Conservation (phyloP, 1,140 invertebrate genomes). For the Drosophila erecta region DNA sequence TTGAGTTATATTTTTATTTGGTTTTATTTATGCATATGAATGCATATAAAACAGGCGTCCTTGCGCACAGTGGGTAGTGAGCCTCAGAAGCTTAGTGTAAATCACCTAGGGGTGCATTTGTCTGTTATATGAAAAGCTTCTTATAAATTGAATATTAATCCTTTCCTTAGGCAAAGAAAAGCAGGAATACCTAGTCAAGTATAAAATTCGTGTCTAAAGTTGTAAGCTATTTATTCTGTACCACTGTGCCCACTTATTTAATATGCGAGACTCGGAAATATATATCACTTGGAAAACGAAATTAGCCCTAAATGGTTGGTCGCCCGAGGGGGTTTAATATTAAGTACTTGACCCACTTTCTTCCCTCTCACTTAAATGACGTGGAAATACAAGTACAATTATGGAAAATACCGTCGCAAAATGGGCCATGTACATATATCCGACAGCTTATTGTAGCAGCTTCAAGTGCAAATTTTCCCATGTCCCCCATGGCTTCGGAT, state of each 20-base stretch:
- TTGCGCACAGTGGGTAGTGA: conserved; percentile 12
- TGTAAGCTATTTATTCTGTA: too few relatives aligned
- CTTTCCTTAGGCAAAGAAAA: too few relatives aligned
- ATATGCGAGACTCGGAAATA: conserved; percentile 60
- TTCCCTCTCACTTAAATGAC: conserved; percentile 14
- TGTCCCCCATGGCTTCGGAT: conserved; percentile 51
- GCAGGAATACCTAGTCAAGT: too few relatives aligned
- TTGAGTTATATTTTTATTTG: conserved; percentile 70
- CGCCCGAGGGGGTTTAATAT: conserved; percentile 56
- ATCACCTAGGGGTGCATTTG: too few relatives aligned
- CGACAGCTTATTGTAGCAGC: conserved; percentile 11
- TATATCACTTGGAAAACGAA: conserved; percentile 69
- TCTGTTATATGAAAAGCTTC: too few relatives aligned
- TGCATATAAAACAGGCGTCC: conserved; percentile 46
- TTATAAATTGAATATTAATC: too few relatives aligned
- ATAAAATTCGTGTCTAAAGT: too few relatives aligned
- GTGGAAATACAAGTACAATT: conserved; percentile 20
- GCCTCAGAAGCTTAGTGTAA: too few relatives aligned
- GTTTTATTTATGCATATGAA: conserved; percentile 73
- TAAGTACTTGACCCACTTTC: conserved; percentile 60
- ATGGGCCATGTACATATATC: conserved; percentile 12
- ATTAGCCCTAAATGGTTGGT: conserved; percentile 72
- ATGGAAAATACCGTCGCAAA: conserved; percentile 9
- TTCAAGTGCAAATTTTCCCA: conserved; percentile 27
- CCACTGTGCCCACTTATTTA: conserved; percentile 61